These are phyloP conservation scores for Neoseiulus cucumeris DNA, from an alignment of 1,140 invertebrate species.

Conservation along the genomic window DNA sequence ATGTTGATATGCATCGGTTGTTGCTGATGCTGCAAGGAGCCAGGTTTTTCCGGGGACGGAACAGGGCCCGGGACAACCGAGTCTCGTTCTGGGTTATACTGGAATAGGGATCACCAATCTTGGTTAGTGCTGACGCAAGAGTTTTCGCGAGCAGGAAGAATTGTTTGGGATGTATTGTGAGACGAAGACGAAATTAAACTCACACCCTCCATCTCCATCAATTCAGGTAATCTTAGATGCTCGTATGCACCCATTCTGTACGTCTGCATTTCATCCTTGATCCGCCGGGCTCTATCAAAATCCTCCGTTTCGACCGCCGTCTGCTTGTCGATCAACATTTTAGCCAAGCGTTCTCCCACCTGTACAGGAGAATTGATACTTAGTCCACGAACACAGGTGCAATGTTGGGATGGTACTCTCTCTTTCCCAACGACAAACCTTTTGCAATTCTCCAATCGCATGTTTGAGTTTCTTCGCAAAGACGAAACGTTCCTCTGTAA, in stretches of 20 bases:
- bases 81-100: conserved; percentile 4
- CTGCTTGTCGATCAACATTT: conserved; percentile 70
- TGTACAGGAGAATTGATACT: conserved; percentile 10
- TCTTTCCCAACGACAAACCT: conserved; percentile 27
- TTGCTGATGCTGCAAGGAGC: not conserved
- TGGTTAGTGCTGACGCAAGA: no score
- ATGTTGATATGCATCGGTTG: not conserved
- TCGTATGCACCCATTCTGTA: conserved; percentile 47
- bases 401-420: not conserved
- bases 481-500: conserved; percentile 63
- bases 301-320: conserved; percentile 74
- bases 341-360: conserved; percentile 63
- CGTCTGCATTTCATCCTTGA: conserved; percentile 69
- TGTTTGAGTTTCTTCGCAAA: conserved; percentile 71
- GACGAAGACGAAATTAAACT: conserved; percentile 19
- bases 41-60: not conserved
- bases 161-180: no score
- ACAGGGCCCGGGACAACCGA: not conserved
- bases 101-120: not conserved
- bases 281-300: conserved; percentile 64
- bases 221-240: conserved; percentile 43
- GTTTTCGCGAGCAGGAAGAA: no score
- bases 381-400: not conserved
- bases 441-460: conserved; percentile 54
- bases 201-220: conserved; percentile 58